A percentile compares a stretch with the other conserved stretches of the same genome.
These are phyloP conservation scores for Tachina lurida DNA, from an alignment of 2,888 invertebrate genomes.

Conservation along the genomic window DNA sequence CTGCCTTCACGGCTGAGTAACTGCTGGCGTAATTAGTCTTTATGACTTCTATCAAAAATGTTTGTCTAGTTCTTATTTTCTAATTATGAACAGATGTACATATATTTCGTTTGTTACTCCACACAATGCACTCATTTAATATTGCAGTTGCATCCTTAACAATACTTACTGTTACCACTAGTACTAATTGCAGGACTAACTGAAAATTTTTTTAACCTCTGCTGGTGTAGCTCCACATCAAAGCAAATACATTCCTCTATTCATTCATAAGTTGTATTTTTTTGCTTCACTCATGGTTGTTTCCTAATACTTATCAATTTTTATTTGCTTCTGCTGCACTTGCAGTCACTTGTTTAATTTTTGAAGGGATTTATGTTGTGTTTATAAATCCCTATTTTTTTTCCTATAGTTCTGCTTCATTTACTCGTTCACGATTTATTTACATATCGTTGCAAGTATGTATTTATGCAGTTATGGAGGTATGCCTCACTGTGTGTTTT, in stretches of 20 bases:
- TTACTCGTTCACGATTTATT: background rate
- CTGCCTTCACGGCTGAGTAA: constrained; percentile 20
- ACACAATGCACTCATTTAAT: too few relatives aligned
- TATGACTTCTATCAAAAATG: constrained; percentile 43
- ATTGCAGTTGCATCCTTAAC: too few relatives aligned
- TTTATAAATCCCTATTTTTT: constrained; percentile 42
- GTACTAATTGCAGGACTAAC: too few relatives aligned
- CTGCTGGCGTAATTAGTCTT: constrained; percentile 64
- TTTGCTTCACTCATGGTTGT: constrained; percentile 24
- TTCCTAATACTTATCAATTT: background rate
- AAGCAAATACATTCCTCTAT: too few relatives aligned
- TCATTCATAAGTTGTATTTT: background rate
- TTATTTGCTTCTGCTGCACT: constrained; percentile 11
- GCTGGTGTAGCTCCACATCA: too few relatives aligned
- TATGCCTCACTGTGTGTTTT: background rate
- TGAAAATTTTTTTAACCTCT: too few relatives aligned
- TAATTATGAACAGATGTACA: too few relatives aligned
- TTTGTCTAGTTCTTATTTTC: constrained; percentile 15
- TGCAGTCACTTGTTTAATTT: constrained; percentile 51
- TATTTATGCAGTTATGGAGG: background rate
- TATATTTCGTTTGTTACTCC: too few relatives aligned
- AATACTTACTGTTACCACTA: too few relatives aligned
- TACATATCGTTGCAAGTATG: background rate
- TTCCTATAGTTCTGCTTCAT: background rate
- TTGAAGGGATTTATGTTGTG: constrained; percentile 45